Evolutionary conservation across 2,888 invertebrate genomes (phyloP), one percentile per base, ranked within the genome.

Genomic region (Arenicola marina): DNA sequence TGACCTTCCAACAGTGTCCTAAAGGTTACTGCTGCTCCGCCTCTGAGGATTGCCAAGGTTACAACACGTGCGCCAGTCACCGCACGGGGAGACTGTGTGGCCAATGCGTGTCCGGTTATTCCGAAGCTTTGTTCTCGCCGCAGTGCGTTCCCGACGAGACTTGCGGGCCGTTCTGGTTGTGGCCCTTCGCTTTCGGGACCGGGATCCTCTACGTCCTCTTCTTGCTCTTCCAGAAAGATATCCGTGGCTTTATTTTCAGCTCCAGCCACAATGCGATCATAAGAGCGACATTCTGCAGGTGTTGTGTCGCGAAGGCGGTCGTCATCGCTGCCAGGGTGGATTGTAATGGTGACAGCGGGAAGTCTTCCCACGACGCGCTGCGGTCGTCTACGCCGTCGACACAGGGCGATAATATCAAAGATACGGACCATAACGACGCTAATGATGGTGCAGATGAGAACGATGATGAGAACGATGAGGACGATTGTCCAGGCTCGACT

Each of bases 111-210:
- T 51, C 33, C 2, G 63, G 63, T 7, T 66, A 63, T 55, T 56
- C 71, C 11, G 71, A 71, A 34, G 71, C 71, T 0, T 58, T 71
- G 24, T 71, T 71, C 58, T 68, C 69, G n/a, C 44, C 64, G 2
- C 38, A 53, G 33, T 71, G 71, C 51, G 59, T 71, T 11, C 58
- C 62, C 11, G 55, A 66, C 43, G 54, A 54, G 15, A 55, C 34
- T n/a, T 71, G 71, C 32, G 65, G 65, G 2, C 65, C 65, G 11
- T 26, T 58, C 7, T 67, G 68, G 69, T 45, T 70, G 2, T 67
- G 70, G 65, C 45, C 59, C 15, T 60, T 70, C 44, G 32, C 59
- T 15, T 32, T 59, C 7, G 57, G 45, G 18, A 54, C 56, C 11
- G 70, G 70, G n/a, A 31, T 63, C 33, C 15, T 70, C 29, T 70